Evolutionary conservation across 2,113 vertebrate genomes (phyloP), one percentile per base, ranked within the genome.

Genomic region (Mola mola): DNA sequence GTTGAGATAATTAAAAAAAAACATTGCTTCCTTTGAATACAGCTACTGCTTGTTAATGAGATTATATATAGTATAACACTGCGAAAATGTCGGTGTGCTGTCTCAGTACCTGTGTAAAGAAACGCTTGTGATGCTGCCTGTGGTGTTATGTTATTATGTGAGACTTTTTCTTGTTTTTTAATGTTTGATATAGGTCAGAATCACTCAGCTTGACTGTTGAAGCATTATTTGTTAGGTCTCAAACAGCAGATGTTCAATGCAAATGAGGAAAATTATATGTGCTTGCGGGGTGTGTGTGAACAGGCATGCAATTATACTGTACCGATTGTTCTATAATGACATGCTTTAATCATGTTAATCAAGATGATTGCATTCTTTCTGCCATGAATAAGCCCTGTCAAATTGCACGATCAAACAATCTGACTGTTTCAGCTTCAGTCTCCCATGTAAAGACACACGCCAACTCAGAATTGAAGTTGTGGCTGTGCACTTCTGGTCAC

Each of bases 1-100:
- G 8, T 25, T 26, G 3, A 43, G 17, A 37, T 37, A 40, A 26
- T 50, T 20, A 3, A 15, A 8, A 56, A 34, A 34, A n/a, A n/a
- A n/a, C 8, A 28, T 38, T 26, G 4, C 2, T 11, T 19, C 2
- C 0, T 47, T 41, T 17, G 21, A 58, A 53, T 37, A 1, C 9
- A 53, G 5, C 49, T n/a, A 22, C 8, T 42, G 9, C 41, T 20
- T 10, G n/a, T 40, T 40, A 38, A 49, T 66, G 15, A n/a, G n/a
- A n/a, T n/a, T n/a, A n/a, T n/a, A n/a, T n/a, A n/a, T n/a, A n/a
- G n/a, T n/a, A n/a, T n/a, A n/a, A n/a, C n/a, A n/a, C n/a, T n/a
- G n/a, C n/a, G n/a, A n/a, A 34, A 46, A 34, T 44, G 7, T 42
- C 17, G 5, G 10, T 24, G 20, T 20, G 15, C 16, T 22, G 2